Percentiles rank a stretch among this genome's conserved stretches.
Conservation (phyloP, 2,797 vertebrate genomes). For the Xenops minutus region DNA sequence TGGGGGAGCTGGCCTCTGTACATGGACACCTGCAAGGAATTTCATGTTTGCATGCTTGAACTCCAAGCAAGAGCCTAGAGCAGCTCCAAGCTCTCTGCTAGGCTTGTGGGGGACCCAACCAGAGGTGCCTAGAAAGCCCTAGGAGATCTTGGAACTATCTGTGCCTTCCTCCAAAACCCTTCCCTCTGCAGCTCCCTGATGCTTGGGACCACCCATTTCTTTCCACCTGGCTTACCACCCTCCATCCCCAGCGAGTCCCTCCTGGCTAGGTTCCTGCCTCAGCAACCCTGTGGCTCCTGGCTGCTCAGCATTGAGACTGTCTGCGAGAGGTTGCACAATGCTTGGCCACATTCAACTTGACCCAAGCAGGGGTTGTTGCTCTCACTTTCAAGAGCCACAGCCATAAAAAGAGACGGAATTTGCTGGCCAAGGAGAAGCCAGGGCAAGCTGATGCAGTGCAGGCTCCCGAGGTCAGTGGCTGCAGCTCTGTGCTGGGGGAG, state of each 20-base stretch:
- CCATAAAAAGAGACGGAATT: constrained; percentile 13
- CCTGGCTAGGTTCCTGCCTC: not conserved
- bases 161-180: not conserved
- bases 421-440: constrained; percentile 14
- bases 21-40: not conserved
- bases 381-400: not conserved
- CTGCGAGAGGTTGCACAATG: not conserved
- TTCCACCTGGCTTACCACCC: not conserved
- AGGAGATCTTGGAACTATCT: not conserved
- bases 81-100: not conserved
- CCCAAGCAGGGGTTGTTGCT: not conserved
- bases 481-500: not conserved
- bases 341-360: not conserved
- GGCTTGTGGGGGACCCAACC: not conserved
- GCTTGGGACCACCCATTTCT: not conserved
- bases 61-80: not conserved
- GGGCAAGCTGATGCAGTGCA: constrained; percentile 2
- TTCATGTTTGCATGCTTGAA: not conserved
- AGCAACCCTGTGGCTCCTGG: not conserved
- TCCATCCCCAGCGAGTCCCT: not conserved
- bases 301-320: rapidly evolving
- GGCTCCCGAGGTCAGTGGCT: constrained; percentile 34
- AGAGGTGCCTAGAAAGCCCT: not conserved
- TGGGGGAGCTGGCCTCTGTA: not conserved
- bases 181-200: not conserved